Percentiles rank a stretch among this genome's conserved stretches.
These are phyloP conservation scores for Magallana angulata DNA, from an alignment of 1,140 invertebrate species.

Conservation along the genomic window DNA sequence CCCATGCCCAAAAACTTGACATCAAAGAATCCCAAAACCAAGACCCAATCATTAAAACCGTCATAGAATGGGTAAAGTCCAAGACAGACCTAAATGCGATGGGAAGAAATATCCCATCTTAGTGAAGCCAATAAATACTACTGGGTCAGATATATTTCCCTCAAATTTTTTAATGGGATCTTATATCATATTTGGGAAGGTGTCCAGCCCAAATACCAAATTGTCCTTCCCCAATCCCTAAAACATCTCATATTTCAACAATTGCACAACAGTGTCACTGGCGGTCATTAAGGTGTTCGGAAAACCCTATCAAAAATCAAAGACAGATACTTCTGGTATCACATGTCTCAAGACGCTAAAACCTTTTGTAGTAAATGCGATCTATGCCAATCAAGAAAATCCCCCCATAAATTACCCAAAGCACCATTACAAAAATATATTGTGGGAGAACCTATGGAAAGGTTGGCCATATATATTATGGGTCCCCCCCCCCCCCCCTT, in stretches of 20 bases:
- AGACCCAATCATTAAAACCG: not conserved
- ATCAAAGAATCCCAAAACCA: constrained; percentile 8
- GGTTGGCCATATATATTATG: constrained; percentile 40
- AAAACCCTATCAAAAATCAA: constrained; percentile 44
- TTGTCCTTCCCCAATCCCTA: not conserved
- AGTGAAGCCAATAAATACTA: no score
- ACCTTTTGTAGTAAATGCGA: constrained; percentile 46
- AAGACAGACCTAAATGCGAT: no score
- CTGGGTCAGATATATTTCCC: no score
- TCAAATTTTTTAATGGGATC: no score
- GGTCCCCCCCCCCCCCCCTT: not conserved
- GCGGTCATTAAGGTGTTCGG: constrained; percentile 44
- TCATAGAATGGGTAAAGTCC: no score
- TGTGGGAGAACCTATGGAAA: constrained; percentile 53
- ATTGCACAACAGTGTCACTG: constrained; percentile 41
- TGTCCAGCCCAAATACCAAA: not conserved
- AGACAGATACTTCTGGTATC: constrained; percentile 52
- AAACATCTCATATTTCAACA: not conserved
- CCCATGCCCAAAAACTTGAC: not conserved
- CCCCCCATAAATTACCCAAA: not conserved
- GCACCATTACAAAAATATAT: constrained; percentile 41
- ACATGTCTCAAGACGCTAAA: constrained; percentile 31
- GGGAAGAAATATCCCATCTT: no score
- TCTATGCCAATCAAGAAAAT: constrained; percentile 44
- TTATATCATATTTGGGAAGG: no score